A percentile compares a stretch with the other conserved stretches of the same genome.
These are phyloP conservation scores for Ryuthela nishihirai DNA, from an alignment of 2,888 invertebrate species.

Conservation along the genomic window DNA sequence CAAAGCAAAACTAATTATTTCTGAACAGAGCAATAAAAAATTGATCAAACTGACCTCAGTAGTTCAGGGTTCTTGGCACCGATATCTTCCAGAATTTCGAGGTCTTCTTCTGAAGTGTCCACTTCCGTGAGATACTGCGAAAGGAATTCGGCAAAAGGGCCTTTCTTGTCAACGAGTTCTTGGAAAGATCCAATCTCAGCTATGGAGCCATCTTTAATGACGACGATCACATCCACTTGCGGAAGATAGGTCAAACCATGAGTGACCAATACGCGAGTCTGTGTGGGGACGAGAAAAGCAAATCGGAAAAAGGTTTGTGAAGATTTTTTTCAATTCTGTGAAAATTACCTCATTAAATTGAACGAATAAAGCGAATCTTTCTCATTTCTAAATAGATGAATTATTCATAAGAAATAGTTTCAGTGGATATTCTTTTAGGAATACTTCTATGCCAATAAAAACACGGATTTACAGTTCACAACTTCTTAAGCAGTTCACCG, in stretches of 20 bases:
- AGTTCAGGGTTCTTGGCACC: slow-evolving; percentile 20
- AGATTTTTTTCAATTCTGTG: too few relatives aligned
- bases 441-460: too few relatives aligned
- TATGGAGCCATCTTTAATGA: slow-evolving; percentile 49
- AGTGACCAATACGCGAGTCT: slow-evolving; percentile 53
- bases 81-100: slow-evolving; percentile 9
- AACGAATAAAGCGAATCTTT: too few relatives aligned
- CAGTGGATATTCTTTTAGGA: too few relatives aligned
- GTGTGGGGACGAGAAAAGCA: background rate
- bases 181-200: slow-evolving; percentile 50
- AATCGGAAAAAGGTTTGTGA: too few relatives aligned
- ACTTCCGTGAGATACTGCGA: slow-evolving; percentile 26
- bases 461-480: too few relatives aligned
- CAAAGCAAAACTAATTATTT: too few relatives aligned
- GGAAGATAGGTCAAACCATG: slow-evolving; percentile 53
- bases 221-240: slow-evolving; percentile 50
- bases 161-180: slow-evolving; percentile 48
- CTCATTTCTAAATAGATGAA: too few relatives aligned
- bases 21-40: too few relatives aligned
- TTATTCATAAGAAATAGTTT: too few relatives aligned
- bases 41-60: slow-evolving; percentile 9
- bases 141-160: slow-evolving; percentile 41
- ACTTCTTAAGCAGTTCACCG: too few relatives aligned
- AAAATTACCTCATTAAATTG: too few relatives aligned
- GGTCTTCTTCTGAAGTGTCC: slow-evolving; percentile 11